These are phyloP conservation scores for Hofmannophila pseudospretella DNA, from an alignment of 2,888 invertebrate species.

Conservation along the genomic window DNA sequence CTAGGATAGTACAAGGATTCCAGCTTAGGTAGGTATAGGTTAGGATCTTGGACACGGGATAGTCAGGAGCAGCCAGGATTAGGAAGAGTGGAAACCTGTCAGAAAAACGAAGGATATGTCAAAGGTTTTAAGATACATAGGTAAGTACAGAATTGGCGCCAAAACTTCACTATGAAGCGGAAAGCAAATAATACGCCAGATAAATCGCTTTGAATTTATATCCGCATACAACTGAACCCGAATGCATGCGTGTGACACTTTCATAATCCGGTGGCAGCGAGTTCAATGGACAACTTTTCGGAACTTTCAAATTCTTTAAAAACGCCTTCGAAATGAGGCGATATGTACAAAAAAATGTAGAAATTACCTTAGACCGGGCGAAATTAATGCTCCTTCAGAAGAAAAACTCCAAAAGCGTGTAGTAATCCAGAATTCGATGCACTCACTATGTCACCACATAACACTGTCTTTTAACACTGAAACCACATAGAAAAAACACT, in stretches of 20 bases:
- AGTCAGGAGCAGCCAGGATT: too few species aligned
- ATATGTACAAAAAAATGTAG: background rate
- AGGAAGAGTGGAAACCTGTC: too few species aligned
- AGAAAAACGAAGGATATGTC: too few species aligned
- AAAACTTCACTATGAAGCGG: too few species aligned
- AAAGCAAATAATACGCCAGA: background rate
- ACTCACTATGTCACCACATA: constrained; percentile 11
- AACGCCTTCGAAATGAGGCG: background rate
- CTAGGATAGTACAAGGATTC: too few species aligned
- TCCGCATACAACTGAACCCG: background rate
- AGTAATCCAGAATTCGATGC: constrained; percentile 12
- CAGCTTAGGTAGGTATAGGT: too few species aligned
- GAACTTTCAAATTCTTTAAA: background rate
- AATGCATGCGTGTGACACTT: background rate
- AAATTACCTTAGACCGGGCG: constrained; percentile 29
- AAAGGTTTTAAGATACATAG: too few species aligned
- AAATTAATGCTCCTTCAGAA: constrained; percentile 14
- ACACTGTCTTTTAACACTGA: constrained; percentile 5
- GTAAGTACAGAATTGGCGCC: too few species aligned
- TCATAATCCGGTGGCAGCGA: background rate
- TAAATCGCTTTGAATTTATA: background rate
- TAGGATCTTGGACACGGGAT: too few species aligned
- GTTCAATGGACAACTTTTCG: background rate
- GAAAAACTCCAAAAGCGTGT: constrained; percentile 12
- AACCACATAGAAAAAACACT: constrained; percentile 15